Evolutionary conservation across 2,888 invertebrate species (phyloP), one percentile per base, ranked within the genome.

Genomic region (Urechis unicinctus): DNA sequence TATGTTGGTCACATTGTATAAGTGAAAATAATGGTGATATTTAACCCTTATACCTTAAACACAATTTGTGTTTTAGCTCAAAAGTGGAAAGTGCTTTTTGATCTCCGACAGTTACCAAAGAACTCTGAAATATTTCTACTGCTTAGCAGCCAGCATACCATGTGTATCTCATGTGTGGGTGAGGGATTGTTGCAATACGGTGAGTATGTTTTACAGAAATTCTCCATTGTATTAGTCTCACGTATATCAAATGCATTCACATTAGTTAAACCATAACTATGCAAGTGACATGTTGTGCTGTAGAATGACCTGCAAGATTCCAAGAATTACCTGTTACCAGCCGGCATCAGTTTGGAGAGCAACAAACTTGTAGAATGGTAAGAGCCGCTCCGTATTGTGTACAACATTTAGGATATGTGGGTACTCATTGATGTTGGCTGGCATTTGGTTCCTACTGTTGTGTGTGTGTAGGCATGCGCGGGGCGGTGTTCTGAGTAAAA

Each of bases 51-150:
- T n/a, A n/a, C n/a, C n/a, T n/a, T n/a, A n/a, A n/a, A n/a, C n/a
- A n/a, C n/a, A n/a, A n/a, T 28, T 24, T 5, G 36, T 36, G 17
- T 36, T 36, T 9, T 36, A 36, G 56, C 61, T 28, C 25, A 50
- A 47, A 45, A 63, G 50, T 52, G 62, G 55, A 81, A 83, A 65
- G 80, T 83, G 62, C 53, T 70, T 67, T 46, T 55, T 77, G 36
- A 82, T 89, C 54, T 85, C 88, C 0, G 85, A 87, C 6, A 82
- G 85, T 21, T 86, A 86, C 43, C 87, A 87, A 65, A 80, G 85
- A 53, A 89, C 89, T 0, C 84, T 85, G 9, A 88, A 88, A 70
- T 88, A 85, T 74, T 81, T 89, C 63, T 83, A 85, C 62, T 87
- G 86, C 62, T 72, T 89, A 43, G 86, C 88, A 0, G 82, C 83